These are phyloP conservation scores for Zaprionus tsacasi DNA, from an alignment of 1,140 invertebrate genomes.

Conservation along the genomic window DNA sequence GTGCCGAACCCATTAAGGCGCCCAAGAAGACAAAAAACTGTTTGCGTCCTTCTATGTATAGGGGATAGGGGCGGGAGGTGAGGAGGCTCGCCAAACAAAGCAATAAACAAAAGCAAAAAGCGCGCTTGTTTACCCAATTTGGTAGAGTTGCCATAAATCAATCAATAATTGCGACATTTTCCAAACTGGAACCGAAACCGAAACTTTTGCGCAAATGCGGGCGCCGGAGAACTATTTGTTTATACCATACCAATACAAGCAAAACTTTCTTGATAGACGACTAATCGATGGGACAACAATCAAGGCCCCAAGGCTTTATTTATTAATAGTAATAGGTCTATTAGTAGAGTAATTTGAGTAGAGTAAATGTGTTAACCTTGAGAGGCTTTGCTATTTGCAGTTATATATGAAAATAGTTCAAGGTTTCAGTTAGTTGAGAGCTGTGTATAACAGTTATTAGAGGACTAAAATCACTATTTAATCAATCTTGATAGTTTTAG, in stretches of 20 bases:
- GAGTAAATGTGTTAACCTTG: background rate
- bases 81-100: slow-evolving; percentile 9
- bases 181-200: slow-evolving; percentile 6
- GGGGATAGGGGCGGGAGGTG: background rate
- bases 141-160: slow-evolving; percentile 66
- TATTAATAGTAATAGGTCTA: background rate
- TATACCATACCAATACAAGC: background rate
- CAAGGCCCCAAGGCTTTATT: background rate
- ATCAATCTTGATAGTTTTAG: too few relatives aligned
- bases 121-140: slow-evolving; percentile 48
- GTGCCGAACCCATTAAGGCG: background rate
- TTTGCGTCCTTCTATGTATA: slow-evolving; percentile 47
- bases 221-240: slow-evolving; percentile 9
- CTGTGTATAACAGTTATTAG: background rate
- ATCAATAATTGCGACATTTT: slow-evolving; percentile 52
- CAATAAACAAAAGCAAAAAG: slow-evolving; percentile 29
- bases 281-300: background rate
- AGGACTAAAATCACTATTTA: too few relatives aligned
- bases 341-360: background rate
- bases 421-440: too few relatives aligned
- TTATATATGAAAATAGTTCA: too few relatives aligned
- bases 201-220: slow-evolving; percentile 53
- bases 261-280: background rate
- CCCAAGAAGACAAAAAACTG: background rate
- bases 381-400: background rate